These are phyloP conservation scores for Epinotia ramella DNA, from an alignment of 2,888 invertebrate species.

Conservation along the genomic window DNA sequence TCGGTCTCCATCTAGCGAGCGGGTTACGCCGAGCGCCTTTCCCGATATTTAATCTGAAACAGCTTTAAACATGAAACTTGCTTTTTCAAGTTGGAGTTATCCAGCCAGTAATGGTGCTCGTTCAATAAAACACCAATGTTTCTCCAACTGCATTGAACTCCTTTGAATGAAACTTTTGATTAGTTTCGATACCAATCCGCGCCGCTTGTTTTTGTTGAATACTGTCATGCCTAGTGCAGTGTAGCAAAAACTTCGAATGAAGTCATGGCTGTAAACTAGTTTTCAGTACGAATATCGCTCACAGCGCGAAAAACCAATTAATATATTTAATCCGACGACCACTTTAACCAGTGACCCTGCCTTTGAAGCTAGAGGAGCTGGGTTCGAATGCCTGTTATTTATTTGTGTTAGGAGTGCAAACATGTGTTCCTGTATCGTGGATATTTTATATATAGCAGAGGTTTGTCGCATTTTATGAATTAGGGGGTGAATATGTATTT, in stretches of 20 bases:
- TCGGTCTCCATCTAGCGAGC: slow-evolving; percentile 12
- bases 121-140: slow-evolving; percentile 71
- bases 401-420: no score
- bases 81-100: slow-evolving; percentile 62
- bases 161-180: slow-evolving; percentile 73
- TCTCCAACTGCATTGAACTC: slow-evolving; percentile 67
- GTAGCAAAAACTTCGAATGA: slow-evolving; percentile 19
- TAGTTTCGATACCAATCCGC: slow-evolving; percentile 66
- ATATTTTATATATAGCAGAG: no score
- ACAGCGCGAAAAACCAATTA: neutral
- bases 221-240: slow-evolving; percentile 34
- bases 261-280: slow-evolving; percentile 9
- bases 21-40: slow-evolving; percentile 44
- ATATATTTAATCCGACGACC: neutral
- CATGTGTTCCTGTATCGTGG: no score
- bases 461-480: no score
- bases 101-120: slow-evolving; percentile 64
- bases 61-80: slow-evolving; percentile 57
- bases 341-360: no score
- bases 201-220: slow-evolving; percentile 52
- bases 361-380: no score
- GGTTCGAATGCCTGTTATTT: no score
- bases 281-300: neutral
- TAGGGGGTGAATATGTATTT: no score
- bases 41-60: slow-evolving; percentile 63